Base-by-base conservation (phyloP, 2,797 vertebrate species). In the Sparidentex hasta region DNA sequence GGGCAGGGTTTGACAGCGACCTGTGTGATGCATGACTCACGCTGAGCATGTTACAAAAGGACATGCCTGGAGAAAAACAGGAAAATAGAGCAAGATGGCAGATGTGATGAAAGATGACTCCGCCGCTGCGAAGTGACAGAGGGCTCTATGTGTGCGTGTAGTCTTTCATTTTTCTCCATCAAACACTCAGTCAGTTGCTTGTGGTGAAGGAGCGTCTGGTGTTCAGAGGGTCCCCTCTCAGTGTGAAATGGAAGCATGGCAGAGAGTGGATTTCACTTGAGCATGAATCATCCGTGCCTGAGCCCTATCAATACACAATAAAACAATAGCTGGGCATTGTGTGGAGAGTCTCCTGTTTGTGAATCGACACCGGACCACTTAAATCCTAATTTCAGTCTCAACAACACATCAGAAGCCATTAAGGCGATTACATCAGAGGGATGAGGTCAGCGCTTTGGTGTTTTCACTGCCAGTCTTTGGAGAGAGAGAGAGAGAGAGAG, bases 391-490 rank as follows among this genome's bases (percentile, higher is more conserved):
- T 86, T 90, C 59, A 72, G 66, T 76, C 64, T 88, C 47, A 76
- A 78, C 86, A 85, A 86, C 81, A 70, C 83, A 90, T 89, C 76
- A 81, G 80, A 81, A 72, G 63, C 51, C 74, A 73, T 77, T 86
- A 85, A 83, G 77, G 59, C 18, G 41, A 83, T 92, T 88, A 90
- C 83, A 83, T 92, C 87, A 93, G 68, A 74, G 64, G 58, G 75
- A 80, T 89, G 90, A 93, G 85, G 83, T 92, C 89, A 90, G 70
- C 12, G 68, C 83, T 80, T 83, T 80, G 64, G 85, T 89, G 82
- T 83, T 90, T 90, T 88, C 83, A 88, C 84, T 83, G 86, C 84
- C 83, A 78, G 50, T 76, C 75, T 84, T 76, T 38, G 41, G 54
- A 72, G 47, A 58, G 58, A 63, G 71, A 72, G 55, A 44, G 74